Percentiles rank a stretch among this genome's conserved stretches.
Conservation (phyloP, 2,888 invertebrate genomes). For the Caenorhabditis sp. region DNA sequence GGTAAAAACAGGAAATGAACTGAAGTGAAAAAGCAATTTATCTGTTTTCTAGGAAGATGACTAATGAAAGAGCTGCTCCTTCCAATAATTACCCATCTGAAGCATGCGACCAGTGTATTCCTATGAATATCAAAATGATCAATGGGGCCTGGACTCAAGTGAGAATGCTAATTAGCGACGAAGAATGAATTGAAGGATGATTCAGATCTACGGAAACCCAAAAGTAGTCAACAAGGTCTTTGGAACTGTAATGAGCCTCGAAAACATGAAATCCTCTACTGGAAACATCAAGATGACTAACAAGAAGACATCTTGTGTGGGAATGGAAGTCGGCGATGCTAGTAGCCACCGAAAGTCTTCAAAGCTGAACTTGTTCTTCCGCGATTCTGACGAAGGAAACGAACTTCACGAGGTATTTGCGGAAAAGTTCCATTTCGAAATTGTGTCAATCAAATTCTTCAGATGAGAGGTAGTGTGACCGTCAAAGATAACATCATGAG, state of each 20-base stretch:
- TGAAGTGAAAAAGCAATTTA: neutral
- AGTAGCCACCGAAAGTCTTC: conserved; percentile 50
- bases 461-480: conserved; percentile 74
- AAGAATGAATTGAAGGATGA: neutral
- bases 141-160: conserved; percentile 79
- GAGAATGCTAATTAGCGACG: neutral
- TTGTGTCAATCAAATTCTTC: conserved; percentile 26
- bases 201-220: conserved; percentile 78
- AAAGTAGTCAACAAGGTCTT: conserved; percentile 75
- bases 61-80: conserved; percentile 50
- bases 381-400: conserved; percentile 71
- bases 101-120: conserved; percentile 73
- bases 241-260: conserved; percentile 75
- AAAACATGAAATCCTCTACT: conserved; percentile 54
- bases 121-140: conserved; percentile 71
- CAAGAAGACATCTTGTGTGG: conserved; percentile 75
- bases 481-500: conserved; percentile 64
- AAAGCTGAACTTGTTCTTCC: conserved; percentile 76
- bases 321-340: conserved; percentile 71
- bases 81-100: conserved; percentile 29
- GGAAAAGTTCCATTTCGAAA: neutral
- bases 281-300: conserved; percentile 66
- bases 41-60: conserved; percentile 48
- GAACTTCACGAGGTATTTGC: conserved; percentile 76
- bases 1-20: conserved; percentile 38